Base-by-base conservation (phyloP, 2,113 vertebrate species). In the Gadus macrocephalus region DNA sequence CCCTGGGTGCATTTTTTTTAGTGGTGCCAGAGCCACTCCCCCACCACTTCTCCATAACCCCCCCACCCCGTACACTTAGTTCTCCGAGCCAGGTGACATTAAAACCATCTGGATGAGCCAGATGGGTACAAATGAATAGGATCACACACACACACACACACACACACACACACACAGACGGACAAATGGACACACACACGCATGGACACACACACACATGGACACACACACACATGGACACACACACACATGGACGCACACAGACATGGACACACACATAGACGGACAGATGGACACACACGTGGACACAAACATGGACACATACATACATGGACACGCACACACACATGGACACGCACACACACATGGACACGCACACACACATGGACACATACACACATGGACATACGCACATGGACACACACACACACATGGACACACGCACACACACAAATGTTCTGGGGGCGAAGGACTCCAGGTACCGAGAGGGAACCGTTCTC, bases 31-130 rank as follows among this genome's bases (percentile, higher is more conserved):
- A 49, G 42, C 42, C 2, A 9, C 42, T 9, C 42, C 42, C 42
- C 42, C 42, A 9, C 12, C 42, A 49, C 42, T 74, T 59, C 77
- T 84, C 66, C 77, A 73, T 25, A 71, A 81, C 70, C 72, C 42
- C 2, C 42, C 42, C 42, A 7, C 76, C 69, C 74, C 20, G 19
- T 77, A 70, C 68, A 70, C 68, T 58, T 19, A n/a, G 71, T 82
- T 16, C 67, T 82, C 72, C 56, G 68, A 80, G 76, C 73, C 75
- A 16, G 61, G 74, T 78, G 83, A 83, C 88, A 89, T 89, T 87
- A 88, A 86, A 88, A 86, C 82, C 87, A 88, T 85, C 84, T 89
- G 89, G 61, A 56, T 9, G 31, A 77, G 74, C 72, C 7, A 14
- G 42, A 49, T 12, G 8, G 42, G 12, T 49, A 14, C 42, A 14